Evolutionary conservation across 2,797 vertebrate genomes (phyloP).

Genomic region (Coregonus sp.): DNA sequence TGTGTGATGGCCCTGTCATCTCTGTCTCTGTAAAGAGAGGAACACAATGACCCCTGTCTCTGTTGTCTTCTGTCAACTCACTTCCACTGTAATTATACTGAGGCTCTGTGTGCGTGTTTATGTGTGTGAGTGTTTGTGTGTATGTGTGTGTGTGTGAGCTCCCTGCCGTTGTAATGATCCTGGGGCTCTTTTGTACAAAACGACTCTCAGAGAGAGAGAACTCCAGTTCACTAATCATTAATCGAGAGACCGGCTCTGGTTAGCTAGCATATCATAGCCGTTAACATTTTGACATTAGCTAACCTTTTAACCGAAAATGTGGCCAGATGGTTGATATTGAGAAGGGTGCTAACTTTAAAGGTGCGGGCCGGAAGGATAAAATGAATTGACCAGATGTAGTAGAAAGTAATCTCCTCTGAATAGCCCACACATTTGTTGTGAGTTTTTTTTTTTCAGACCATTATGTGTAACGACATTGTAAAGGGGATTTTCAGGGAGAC

Average conservation of each 20-base stretch:
- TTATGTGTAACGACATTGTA: background rate
- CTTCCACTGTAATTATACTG: too few species aligned
- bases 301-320: conserved; percentile 18
- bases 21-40: conserved; percentile 34
- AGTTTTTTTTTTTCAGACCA: background rate
- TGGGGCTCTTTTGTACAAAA: conserved; percentile 41
- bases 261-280: conserved; percentile 8
- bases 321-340: conserved; percentile 2
- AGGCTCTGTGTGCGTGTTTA: conserved; percentile 1
- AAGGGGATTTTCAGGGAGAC: too few species aligned
- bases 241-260: conserved; percentile 32
- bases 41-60: conserved; percentile 47
- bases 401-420: background rate
- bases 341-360: too few species aligned
- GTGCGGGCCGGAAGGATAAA: too few species aligned
- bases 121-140: too few species aligned
- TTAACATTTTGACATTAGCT: conserved; percentile 16
- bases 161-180: conserved; percentile 16
- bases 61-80: conserved; percentile 50
- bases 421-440: background rate
- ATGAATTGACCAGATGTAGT: background rate
- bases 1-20: conserved; percentile 28
- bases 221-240: conserved; percentile 50
- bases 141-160: background rate
- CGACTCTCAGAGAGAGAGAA: conserved; percentile 20